Conservation (phyloP, 2,113 vertebrate species). For the Hippocampus guttulatus region DNA sequence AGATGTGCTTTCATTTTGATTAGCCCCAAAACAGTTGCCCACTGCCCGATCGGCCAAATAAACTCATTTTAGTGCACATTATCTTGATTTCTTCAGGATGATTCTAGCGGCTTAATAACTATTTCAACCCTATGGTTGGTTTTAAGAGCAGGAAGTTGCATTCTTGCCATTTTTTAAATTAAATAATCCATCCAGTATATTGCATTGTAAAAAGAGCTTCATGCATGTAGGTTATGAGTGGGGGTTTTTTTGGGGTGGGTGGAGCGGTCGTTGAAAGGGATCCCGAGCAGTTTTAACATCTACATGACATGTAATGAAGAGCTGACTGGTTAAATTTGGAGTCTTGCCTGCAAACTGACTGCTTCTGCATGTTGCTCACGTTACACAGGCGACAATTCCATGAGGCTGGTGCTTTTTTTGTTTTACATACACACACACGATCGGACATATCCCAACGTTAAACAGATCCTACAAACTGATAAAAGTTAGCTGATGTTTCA, state of each 20-base stretch:
- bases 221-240: neutral
- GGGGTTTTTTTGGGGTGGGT: constrained; percentile 1
- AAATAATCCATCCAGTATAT: neutral
- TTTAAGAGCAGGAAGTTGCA: neutral
- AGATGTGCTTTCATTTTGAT: constrained; percentile 38
- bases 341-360: constrained; percentile 38
- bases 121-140: neutral
- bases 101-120: neutral
- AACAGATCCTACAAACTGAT: neutral
- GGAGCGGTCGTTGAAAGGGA: constrained; percentile 24
- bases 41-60: neutral
- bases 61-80: too few relatives aligned
- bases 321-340: constrained; percentile 67
- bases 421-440: constrained; percentile 15
- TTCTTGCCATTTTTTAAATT: neutral
- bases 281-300: constrained; percentile 55
- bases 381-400: constrained; percentile 11
- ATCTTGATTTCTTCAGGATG: neutral
- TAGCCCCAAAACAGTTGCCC: neutral
- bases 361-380: constrained; percentile 16
- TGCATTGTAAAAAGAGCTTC: neutral
- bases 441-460: neutral
- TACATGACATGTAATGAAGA: constrained; percentile 51
- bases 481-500: neutral
- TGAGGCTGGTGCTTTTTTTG: constrained; percentile 11